A percentile compares a stretch with the other conserved stretches of the same genome.
phyloP scores from a whole-genome alignment of 2,888 invertebrate species.

The Epsilonema sp. region DNA sequence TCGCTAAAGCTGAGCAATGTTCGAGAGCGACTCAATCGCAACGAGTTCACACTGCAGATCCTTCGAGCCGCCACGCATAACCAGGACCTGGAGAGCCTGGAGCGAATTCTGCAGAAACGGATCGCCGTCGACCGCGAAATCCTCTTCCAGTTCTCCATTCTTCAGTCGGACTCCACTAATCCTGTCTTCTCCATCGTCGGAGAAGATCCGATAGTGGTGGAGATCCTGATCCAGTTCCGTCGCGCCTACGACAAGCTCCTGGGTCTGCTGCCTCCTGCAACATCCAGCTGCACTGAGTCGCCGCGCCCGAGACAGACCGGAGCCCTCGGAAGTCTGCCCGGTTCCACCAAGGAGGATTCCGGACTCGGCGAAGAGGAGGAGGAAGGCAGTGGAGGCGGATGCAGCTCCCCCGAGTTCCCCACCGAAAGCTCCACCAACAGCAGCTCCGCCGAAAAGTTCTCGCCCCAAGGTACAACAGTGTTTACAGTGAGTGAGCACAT shows the following conservation, averaged over 20 bases:
- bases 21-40: background rate
- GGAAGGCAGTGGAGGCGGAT: background rate
- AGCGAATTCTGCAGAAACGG: conserved; percentile 27
- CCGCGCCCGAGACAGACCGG: too few species aligned
- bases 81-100: conserved; percentile 12
- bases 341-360: background rate
- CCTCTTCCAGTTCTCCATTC: conserved; percentile 21
- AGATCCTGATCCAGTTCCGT: conserved; percentile 19
- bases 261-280: too few species aligned
- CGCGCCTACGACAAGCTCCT: conserved; percentile 12
- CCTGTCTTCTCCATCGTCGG: conserved; percentile 12
- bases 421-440: too few species aligned
- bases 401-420: too few species aligned
- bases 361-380: conserved; percentile 1
- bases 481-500: too few species aligned
- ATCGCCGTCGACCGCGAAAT: conserved; percentile 29
- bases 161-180: too few species aligned
- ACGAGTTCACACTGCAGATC: background rate
- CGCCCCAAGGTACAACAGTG: too few species aligned
- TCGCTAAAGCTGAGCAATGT: background rate
- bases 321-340: too few species aligned
- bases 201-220: conserved; percentile 20
- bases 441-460: too few species aligned
- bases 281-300: too few species aligned
- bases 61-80: background rate